A percentile compares a stretch with the other conserved stretches of the same genome.
Evolutionary conservation across 2,888 invertebrate species (phyloP).

Genomic region (Drosophila fulvimacula): DNA sequence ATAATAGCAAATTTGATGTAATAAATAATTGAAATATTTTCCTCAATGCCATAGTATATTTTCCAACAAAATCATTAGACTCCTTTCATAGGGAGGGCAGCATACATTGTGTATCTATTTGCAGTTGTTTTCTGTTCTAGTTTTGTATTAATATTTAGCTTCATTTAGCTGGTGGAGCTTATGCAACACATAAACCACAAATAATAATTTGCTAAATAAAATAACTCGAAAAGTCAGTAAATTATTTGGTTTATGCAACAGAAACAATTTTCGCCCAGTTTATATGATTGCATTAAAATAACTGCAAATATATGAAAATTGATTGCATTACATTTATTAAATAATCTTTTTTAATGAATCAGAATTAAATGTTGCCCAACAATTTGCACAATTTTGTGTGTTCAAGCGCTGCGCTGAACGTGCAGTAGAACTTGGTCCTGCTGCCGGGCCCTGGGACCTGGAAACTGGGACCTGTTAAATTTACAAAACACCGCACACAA

Average conservation of each 20-base stretch:
- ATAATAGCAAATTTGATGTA: background rate
- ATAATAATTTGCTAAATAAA: constrained; percentile 28
- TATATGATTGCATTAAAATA: constrained; percentile 29
- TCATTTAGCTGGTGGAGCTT: background rate
- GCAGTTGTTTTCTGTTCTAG: background rate
- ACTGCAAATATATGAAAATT: constrained; percentile 37
- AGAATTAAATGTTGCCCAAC: constrained; percentile 45
- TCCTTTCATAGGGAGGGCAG: background rate
- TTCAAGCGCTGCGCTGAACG: background rate
- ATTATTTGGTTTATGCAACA: constrained; percentile 34
- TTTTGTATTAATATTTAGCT: background rate
- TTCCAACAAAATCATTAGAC: background rate
- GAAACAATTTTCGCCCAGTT: constrained; percentile 21
- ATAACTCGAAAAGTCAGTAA: constrained; percentile 13
- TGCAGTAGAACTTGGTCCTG: background rate
- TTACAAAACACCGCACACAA: constrained; percentile 42
- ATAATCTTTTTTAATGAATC: constrained; percentile 38
- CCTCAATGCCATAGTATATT: background rate
- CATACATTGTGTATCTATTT: background rate
- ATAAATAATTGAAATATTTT: background rate
- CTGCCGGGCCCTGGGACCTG: no score
- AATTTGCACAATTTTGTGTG: constrained; percentile 8
- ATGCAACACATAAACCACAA: background rate
- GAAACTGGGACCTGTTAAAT: constrained; percentile 9
- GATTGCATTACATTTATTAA: constrained; percentile 32